Percentiles rank a stretch among this genome's conserved stretches.
These are phyloP conservation scores for Vicugna pacos DNA, from an alignment of 2,113 vertebrate genomes.

Conservation along the genomic window DNA sequence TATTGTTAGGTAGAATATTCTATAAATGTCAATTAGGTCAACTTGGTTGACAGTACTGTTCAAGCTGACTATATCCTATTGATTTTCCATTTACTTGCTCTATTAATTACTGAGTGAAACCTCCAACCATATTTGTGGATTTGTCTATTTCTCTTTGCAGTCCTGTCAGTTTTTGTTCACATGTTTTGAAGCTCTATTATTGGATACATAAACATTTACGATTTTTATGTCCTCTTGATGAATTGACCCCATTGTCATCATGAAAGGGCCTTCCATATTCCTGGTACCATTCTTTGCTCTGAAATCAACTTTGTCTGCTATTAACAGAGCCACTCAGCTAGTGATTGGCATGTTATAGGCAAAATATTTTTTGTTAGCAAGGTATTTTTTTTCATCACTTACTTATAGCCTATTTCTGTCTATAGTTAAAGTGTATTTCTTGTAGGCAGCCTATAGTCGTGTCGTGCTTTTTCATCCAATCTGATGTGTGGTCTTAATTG, in stretches of 20 bases:
- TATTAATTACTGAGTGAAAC: not conserved
- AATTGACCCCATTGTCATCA: not conserved
- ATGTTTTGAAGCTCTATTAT: not conserved
- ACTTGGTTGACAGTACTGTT: not conserved
- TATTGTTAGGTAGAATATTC: not conserved
- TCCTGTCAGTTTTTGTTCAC: not conserved
- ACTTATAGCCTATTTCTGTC: not conserved
- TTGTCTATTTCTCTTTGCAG: not conserved
- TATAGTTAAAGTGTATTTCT: not conserved
- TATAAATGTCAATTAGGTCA: not conserved
- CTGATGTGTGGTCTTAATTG: not conserved
- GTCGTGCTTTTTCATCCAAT: not conserved
- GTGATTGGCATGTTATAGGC: not conserved
- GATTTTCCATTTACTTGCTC: not conserved
- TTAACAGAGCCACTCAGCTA: not conserved
- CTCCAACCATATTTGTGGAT: not conserved
- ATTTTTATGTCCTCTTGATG: not conserved
- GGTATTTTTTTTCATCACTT: not conserved
- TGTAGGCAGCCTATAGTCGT: not conserved
- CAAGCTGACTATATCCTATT: not conserved
- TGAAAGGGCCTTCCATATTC: not conserved
- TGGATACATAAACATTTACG: not conserved
- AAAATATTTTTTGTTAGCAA: not conserved
- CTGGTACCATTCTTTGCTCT: not conserved
- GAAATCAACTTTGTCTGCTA: conserved; percentile 17